Evolutionary conservation across 2,888 invertebrate species (phyloP).

Genomic region (Orchesellides sinensis): DNA sequence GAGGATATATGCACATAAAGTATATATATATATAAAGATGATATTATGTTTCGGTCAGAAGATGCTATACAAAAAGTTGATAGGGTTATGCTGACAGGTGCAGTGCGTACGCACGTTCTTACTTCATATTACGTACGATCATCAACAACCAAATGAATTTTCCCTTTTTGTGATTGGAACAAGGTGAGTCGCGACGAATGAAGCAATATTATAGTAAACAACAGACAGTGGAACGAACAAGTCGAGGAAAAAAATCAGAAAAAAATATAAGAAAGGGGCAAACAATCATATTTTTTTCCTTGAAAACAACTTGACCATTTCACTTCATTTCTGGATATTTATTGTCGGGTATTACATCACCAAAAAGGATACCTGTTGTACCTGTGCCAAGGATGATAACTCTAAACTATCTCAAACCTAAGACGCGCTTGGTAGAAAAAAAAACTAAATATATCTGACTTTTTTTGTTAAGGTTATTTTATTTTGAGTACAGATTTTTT

Average conservation of each 20-base stretch:
- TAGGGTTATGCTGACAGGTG: conserved; percentile 58
- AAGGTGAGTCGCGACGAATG: conserved; percentile 42
- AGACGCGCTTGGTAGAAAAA: conserved; percentile 24
- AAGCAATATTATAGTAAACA: conserved; percentile 15
- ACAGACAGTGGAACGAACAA: too few species aligned
- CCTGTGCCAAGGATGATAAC: too few species aligned
- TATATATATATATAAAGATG: background rate
- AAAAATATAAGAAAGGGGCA: conserved; percentile 5
- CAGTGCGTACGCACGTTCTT: conserved; percentile 56
- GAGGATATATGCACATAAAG: conserved; percentile 6
- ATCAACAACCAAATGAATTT: background rate
- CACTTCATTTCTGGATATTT: conserved; percentile 2
- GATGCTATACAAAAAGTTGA: conserved; percentile 34
- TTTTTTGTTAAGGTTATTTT: background rate
- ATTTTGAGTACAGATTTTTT: background rate
- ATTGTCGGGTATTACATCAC: conserved; percentile 35
- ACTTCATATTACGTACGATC: background rate
- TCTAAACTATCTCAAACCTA: too few species aligned
- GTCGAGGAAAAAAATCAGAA: background rate
- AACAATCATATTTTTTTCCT: conserved; percentile 37
- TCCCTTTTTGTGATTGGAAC: conserved; percentile 21
- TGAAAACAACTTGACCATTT: conserved; percentile 50
- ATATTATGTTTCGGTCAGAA: background rate
- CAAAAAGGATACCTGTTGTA: conserved; percentile 27
- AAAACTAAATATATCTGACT: conserved; percentile 8